Evolutionary conservation across 1,140 invertebrate species (phyloP).

Genomic region (Rhopalosiphum maidis): DNA sequence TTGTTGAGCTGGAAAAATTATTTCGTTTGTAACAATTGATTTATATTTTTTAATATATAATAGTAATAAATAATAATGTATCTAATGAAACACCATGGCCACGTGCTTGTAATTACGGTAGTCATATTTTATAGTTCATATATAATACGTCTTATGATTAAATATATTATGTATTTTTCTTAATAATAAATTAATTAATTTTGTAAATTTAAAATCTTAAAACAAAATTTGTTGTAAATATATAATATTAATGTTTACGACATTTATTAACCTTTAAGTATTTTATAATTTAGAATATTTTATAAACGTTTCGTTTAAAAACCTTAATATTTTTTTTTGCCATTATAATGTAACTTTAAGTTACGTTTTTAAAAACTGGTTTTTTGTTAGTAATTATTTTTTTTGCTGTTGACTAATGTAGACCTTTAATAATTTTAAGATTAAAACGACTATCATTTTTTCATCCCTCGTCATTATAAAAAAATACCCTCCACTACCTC

Average conservation of each 20-base stretch:
- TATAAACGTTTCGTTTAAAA: background rate
- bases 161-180: background rate
- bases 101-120: background rate
- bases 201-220: background rate
- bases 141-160: background rate
- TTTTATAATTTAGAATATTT: background rate
- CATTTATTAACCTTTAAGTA: background rate
- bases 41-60: background rate
- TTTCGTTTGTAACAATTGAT: background rate
- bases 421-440: background rate
- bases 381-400: background rate
- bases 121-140: background rate
- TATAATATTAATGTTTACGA: background rate
- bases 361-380: slow-evolving; percentile 1
- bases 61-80: background rate
- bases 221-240: background rate
- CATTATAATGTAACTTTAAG: background rate
- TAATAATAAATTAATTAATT: background rate
- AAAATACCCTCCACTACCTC: background rate
- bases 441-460: slow-evolving; percentile 37
- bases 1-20: background rate
- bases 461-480: background rate
- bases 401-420: background rate
- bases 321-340: background rate
- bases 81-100: background rate